These are phyloP conservation scores for Hylaeus volcanicus DNA, from an alignment of 1,140 invertebrate species.

Conservation along the genomic window DNA sequence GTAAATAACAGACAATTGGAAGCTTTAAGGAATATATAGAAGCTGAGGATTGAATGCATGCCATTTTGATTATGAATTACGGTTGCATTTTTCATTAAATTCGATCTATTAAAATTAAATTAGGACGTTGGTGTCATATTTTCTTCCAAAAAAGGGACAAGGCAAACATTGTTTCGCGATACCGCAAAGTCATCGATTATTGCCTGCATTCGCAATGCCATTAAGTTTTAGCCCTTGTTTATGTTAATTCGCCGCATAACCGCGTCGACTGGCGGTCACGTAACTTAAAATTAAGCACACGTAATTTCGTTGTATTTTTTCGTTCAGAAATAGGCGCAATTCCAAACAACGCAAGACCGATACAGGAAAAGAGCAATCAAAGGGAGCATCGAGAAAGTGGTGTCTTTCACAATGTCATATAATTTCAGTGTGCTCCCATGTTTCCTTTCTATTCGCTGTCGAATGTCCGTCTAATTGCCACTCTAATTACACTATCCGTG, in stretches of 20 bases:
- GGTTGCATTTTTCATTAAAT: too few species aligned
- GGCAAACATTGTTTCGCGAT: not conserved
- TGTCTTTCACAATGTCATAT: constrained; percentile 23
- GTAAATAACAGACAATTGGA: too few species aligned
- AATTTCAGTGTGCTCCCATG: not conserved
- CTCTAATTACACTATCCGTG: not conserved
- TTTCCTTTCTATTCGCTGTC: constrained; percentile 1
- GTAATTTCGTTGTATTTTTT: not conserved
- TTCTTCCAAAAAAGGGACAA: not conserved
- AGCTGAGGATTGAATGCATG: too few species aligned
- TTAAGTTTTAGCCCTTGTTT: constrained; percentile 17
- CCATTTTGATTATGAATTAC: too few species aligned
- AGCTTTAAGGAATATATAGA: too few species aligned
- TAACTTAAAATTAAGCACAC: constrained; percentile 9
- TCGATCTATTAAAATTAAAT: too few species aligned
- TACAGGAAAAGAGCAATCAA: constrained; percentile 1
- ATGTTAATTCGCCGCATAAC: constrained; percentile 14
- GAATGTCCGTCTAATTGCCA: not conserved
- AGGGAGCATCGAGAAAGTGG: not conserved
- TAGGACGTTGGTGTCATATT: too few species aligned
- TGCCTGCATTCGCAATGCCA: constrained; percentile 24
- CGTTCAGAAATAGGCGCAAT: not conserved
- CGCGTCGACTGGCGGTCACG: not conserved
- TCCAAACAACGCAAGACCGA: not conserved
- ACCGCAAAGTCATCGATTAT: constrained; percentile 24